Conservation (phyloP, 2,797 vertebrate genomes). For the Saguinus oedipus region DNA sequence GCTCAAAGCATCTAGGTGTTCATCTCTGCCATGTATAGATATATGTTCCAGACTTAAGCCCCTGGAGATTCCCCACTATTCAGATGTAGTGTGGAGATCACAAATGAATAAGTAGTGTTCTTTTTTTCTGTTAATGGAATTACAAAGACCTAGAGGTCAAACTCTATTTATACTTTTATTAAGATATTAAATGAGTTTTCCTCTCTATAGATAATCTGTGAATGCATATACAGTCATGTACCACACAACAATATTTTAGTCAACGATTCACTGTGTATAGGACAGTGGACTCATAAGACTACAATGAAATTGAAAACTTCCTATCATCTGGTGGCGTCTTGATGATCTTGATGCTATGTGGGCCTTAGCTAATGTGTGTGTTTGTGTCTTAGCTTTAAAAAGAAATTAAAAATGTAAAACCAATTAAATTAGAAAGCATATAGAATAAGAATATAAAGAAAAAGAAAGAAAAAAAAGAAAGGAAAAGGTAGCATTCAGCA, state of each 20-base stretch:
- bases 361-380: neutral
- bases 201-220: neutral
- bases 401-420: neutral
- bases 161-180: neutral
- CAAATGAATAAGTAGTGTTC: neutral
- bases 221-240: neutral
- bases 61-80: neutral
- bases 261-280: neutral
- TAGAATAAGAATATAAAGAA: neutral
- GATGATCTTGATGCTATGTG: neutral
- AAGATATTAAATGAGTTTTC: neutral
- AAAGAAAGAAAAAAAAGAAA: no score
- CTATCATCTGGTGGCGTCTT: neutral
- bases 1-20: neutral
- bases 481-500: neutral
- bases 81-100: neutral
- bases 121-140: neutral
- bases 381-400: neutral
- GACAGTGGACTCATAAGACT: no score
- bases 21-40: neutral
- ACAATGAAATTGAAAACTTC: neutral
- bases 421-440: neutral
- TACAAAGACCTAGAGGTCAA: neutral
- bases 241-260: neutral
- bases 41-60: neutral